phyloP scores from a whole-genome alignment of 92 coral and sea anemone genomes.

The Actinernus sp. region DNA sequence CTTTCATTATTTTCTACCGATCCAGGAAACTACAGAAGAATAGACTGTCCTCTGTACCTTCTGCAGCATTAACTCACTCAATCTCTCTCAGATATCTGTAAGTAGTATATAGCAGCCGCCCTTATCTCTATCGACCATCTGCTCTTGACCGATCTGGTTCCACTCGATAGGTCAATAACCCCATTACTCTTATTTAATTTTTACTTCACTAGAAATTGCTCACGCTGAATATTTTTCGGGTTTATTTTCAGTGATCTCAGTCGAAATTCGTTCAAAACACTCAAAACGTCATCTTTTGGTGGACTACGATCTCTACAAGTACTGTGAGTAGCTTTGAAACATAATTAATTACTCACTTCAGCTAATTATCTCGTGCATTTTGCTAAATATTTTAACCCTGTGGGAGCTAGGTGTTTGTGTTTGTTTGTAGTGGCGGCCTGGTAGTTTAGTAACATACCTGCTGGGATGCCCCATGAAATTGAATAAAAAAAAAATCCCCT shows the following conservation, averaged over 20 bases:
- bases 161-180: neutral
- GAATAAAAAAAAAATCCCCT: too few species aligned
- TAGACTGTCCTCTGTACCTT: conserved; percentile 58
- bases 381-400: neutral
- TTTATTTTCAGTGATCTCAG: conserved; percentile 51
- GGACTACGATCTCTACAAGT: conserved; percentile 12
- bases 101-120: conserved; percentile 26
- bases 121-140: conserved; percentile 47
- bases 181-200: neutral
- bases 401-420: too few species aligned
- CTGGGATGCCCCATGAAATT: too few species aligned
- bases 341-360: too few species aligned
- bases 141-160: conserved; percentile 12
- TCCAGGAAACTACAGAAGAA: conserved; percentile 70
- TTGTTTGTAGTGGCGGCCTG: too few species aligned
- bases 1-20: neutral
- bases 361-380: too few species aligned
- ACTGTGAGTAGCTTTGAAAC: too few species aligned
- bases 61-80: conserved; percentile 35
- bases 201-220: neutral
- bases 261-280: conserved; percentile 31
- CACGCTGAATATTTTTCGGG: neutral
- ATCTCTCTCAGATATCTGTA: conserved; percentile 61
- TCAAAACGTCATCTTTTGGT: conserved; percentile 5
- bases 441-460: too few species aligned